Evolutionary conservation across 2,797 vertebrate genomes (phyloP).

Genomic region (Cichlasoma orientale): DNA sequence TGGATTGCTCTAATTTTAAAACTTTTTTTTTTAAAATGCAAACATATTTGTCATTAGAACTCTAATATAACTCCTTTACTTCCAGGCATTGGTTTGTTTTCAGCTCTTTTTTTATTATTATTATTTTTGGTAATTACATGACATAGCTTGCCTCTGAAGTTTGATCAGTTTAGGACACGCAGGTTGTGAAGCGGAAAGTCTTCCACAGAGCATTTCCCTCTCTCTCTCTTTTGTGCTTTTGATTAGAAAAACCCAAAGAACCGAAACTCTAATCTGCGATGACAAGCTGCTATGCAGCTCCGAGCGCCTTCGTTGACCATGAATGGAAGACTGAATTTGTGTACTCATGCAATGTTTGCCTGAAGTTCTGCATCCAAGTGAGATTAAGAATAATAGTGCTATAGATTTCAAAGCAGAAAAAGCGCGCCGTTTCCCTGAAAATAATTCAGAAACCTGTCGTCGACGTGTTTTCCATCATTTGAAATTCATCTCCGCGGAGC

Average conservation of each 20-base stretch:
- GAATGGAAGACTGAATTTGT: constrained; percentile 61
- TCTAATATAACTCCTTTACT: constrained; percentile 33
- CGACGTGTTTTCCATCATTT: constrained; percentile 47
- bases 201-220: constrained; percentile 8
- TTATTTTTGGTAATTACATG: constrained; percentile 36
- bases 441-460: constrained; percentile 39
- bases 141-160: constrained; percentile 3
- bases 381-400: constrained; percentile 51
- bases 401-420: constrained; percentile 54
- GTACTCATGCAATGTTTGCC: constrained; percentile 52
- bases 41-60: constrained; percentile 26
- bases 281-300: constrained; percentile 63
- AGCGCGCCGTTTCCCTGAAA: constrained; percentile 23
- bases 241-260: constrained; percentile 37
- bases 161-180: constrained; percentile 11
- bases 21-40: constrained; percentile 11
- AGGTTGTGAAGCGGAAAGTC: constrained; percentile 2
- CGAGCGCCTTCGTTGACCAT: constrained; percentile 62
- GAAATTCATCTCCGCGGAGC: constrained; percentile 41
- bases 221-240: neutral
- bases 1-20: constrained; percentile 45
- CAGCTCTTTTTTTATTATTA: constrained; percentile 50
- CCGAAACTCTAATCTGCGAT: constrained; percentile 55
- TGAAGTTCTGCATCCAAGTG: constrained; percentile 56
- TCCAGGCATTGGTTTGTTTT: constrained; percentile 42